phyloP scores from a whole-genome alignment of 2,888 invertebrate species.

The Brenthis daphne region DNA sequence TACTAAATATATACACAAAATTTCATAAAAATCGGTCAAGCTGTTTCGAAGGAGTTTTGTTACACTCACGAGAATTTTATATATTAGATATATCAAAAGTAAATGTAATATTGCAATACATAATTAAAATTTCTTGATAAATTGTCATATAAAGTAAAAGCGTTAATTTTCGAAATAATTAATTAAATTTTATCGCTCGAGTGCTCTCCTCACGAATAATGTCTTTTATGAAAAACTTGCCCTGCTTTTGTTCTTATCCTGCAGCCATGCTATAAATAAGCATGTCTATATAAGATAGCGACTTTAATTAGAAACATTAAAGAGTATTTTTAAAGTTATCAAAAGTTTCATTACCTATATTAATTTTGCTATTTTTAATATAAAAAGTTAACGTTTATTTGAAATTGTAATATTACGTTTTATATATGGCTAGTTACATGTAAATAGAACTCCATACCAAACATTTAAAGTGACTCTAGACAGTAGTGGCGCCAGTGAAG shows the following conservation, averaged over 20 bases:
- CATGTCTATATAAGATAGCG: too few relatives aligned
- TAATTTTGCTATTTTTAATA: too few relatives aligned
- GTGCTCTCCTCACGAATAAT: neutral
- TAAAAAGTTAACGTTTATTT: neutral
- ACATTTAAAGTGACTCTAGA: constrained; percentile 36
- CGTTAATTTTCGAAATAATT: constrained; percentile 13
- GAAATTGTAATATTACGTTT: neutral
- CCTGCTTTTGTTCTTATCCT: neutral
- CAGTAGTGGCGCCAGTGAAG: constrained; percentile 47
- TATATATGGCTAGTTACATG: constrained; percentile 5
- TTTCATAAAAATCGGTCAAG: too few relatives aligned
- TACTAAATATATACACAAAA: too few relatives aligned
- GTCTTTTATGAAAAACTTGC: constrained; percentile 5
- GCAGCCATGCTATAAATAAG: too few relatives aligned
- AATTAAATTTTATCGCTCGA: constrained; percentile 15
- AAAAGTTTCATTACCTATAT: too few relatives aligned
- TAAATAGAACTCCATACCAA: constrained; percentile 17
- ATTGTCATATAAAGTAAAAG: neutral
- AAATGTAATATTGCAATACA: too few relatives aligned
- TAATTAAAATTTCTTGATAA: neutral
- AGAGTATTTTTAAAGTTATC: too few relatives aligned
- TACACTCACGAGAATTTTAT: too few relatives aligned
- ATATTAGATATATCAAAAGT: too few relatives aligned
- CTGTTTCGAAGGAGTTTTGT: too few relatives aligned
- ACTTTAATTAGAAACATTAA: too few relatives aligned